Base-by-base conservation (phyloP, 2,888 invertebrate genomes). In the Prenolepis imparis region DNA sequence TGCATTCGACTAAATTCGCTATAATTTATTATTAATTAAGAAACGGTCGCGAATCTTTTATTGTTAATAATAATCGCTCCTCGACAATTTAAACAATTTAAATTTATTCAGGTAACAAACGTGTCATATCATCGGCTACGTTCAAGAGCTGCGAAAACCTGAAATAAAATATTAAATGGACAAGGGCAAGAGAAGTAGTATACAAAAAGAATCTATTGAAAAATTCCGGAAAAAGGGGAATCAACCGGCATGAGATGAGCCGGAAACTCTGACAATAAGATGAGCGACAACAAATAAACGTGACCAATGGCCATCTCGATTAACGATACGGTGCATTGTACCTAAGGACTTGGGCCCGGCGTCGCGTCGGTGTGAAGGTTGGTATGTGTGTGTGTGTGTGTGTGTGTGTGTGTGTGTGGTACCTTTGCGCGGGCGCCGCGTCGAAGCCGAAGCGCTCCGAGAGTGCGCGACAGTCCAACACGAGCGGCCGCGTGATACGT, bases 361-460 rank as follows among this genome's bases (percentile, higher is more conserved):
- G 28, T 1, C 28, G 66, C 55, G 61, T 41, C 55, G 11, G 12
- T 24, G 24, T 15, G 15, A 11, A 59, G n/a, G 28, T 41, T 57
- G 36, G 32, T 8, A n/a, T 48, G 11, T n/a, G 9, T 68, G 41
- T 24, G 12, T 57, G 32, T 44, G 48, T 57, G 78, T 24, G 12
- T 11, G 21, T 64, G 32, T 63, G 3, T 28, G 24, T 6, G 18
- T 55, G 55, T 52, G 78, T 48, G 64, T 52, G 48, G 74, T 84
- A 86, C 73, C 89, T 82, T 83, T 28, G 28, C 63, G 52, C 63
- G 48, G 48, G 77, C 61, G 77, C 52, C 44, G 52, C 63, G 48
- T 75, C 52, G 59, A 39, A 59, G 9, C 67, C 52, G 59, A 39
- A 59, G 9, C 67, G 48, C 24, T 52, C n/a, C n/a, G 48, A 52